Percentiles rank a stretch among this genome's conserved stretches.
phyloP scores from a whole-genome alignment of 35 echinoderm and acorn worm genomes.

The Anneissia japonica region DNA sequence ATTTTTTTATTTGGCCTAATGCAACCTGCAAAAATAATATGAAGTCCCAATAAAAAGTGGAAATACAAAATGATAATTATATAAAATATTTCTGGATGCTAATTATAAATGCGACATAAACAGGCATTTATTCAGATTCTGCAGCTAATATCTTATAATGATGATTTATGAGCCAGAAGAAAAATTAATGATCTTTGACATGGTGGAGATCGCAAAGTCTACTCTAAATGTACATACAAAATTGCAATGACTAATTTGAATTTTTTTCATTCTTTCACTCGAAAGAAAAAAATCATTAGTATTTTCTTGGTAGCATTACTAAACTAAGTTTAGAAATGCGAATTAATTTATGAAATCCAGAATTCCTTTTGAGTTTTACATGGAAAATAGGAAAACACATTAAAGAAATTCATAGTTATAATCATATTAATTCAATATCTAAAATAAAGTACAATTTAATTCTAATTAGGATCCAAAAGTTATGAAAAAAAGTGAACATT shows the following conservation, averaged over 20 bases:
- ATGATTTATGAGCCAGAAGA: neutral
- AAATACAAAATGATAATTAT: neutral
- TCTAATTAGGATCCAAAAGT: no score
- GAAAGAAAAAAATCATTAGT: neutral
- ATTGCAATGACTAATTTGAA: neutral
- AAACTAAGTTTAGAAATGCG: neutral
- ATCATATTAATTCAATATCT: no score
- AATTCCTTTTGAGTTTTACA: no score
- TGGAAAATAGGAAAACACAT: no score
- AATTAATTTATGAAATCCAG: no score
- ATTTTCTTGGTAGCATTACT: neutral
- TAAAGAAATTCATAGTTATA: no score
- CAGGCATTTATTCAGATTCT: neutral
- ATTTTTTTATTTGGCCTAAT: neutral
- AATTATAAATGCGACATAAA: neutral
- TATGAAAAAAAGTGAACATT: no score
- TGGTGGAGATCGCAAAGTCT: neutral
- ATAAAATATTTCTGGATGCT: neutral
- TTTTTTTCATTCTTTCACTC: neutral
- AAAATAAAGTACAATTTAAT: no score
- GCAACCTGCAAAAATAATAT: no score
- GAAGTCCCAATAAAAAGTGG: no score
- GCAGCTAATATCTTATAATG: neutral
- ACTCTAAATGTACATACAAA: neutral
- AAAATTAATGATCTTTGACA: neutral